Evolutionary conservation across 2,888 invertebrate genomes (phyloP), one percentile per base, ranked within the genome.

Genomic region (Cistogaster globosa): DNA sequence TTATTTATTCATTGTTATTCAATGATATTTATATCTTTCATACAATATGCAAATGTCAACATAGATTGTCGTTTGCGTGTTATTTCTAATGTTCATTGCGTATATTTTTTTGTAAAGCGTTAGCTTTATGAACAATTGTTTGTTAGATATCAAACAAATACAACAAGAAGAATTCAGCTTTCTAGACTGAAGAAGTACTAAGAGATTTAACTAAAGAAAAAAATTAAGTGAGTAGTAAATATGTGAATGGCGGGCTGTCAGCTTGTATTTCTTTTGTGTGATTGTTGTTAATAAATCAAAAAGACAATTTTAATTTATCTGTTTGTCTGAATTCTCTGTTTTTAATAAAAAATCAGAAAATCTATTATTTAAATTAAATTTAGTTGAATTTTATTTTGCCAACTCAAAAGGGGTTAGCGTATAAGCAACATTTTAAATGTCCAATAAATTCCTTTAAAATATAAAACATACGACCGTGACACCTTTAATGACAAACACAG

Each of bases 301-400:
- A 12, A 53, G 80, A 68, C 67, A 84, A 84, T 84, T 71, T 84
- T 80, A 80, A 84, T 84, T 84, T 84, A 76, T 80, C 76, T 80
- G 26, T 76, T 72, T 26, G 26, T 26, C 4, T 26, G 26, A 26
- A 26, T 26, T 26, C 4, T 26, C 26, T 26, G 26, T 26, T 26
- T 26, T 26, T 26, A 26, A 26, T 4, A 26, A 26, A 26, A 1
- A 67, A 71, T 62, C 63, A 58, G 55, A 42, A 42, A 26, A 26
- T 2, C 26, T 26, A 4, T 26, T 26, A 26, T 26, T 26, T 26
- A 26, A 26, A 26, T 26, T 26, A 2, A 26, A 26, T 26, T 26
- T 26, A 26, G 2, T 26, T 2, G 26, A 4, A 2, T 26, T 26
- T 26, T 26, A 1, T 26, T 26, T 26, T 26, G 4, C 26, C 26